Percentiles rank a stretch among this genome's conserved stretches.
Conservation (phyloP, 2,888 invertebrate species). For the Junonia oenone region DNA sequence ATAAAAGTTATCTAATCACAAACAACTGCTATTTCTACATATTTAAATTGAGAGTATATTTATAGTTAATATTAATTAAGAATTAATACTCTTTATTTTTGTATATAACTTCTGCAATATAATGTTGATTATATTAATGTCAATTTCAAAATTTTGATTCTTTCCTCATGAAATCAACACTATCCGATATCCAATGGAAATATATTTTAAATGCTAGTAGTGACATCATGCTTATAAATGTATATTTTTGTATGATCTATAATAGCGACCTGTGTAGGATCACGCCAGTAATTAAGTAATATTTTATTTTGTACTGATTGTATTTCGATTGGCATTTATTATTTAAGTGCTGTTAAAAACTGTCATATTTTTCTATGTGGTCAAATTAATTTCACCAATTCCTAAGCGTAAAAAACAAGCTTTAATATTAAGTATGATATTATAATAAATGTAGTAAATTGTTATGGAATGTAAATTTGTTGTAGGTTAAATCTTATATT, state of each 20-base stretch:
- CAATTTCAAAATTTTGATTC: slow-evolving; percentile 8
- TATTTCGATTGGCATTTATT: slow-evolving; percentile 55
- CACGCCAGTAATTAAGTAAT: slow-evolving; percentile 41
- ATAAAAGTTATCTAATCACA: not conserved
- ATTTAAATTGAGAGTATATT: slow-evolving; percentile 38
- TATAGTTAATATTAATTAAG: slow-evolving; percentile 33
- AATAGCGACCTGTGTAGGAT: too few relatives aligned
- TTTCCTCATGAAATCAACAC: slow-evolving; percentile 9
- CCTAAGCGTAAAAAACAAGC: slow-evolving; percentile 52
- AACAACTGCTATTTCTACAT: slow-evolving; percentile 3
- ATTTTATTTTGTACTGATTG: slow-evolving; percentile 42
- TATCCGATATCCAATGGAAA: slow-evolving; percentile 10
- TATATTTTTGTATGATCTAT: slow-evolving; percentile 45
- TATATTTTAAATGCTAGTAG: slow-evolving; percentile 29
- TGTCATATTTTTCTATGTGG: slow-evolving; percentile 39
- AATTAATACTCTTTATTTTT: slow-evolving; percentile 57
- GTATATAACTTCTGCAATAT: slow-evolving; percentile 50
- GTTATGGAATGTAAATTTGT: slow-evolving; percentile 69
- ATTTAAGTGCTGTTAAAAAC: slow-evolving; percentile 39
- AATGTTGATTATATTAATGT: slow-evolving; percentile 13
- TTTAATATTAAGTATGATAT: slow-evolving; percentile 69
- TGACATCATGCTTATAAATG: slow-evolving; percentile 33
- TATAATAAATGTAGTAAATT: slow-evolving; percentile 58
- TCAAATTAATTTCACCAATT: slow-evolving; percentile 34
- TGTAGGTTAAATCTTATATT: slow-evolving; percentile 52